Evolutionary conservation across 2,888 invertebrate species (phyloP).

Genomic region (Hermodice carunculata): DNA sequence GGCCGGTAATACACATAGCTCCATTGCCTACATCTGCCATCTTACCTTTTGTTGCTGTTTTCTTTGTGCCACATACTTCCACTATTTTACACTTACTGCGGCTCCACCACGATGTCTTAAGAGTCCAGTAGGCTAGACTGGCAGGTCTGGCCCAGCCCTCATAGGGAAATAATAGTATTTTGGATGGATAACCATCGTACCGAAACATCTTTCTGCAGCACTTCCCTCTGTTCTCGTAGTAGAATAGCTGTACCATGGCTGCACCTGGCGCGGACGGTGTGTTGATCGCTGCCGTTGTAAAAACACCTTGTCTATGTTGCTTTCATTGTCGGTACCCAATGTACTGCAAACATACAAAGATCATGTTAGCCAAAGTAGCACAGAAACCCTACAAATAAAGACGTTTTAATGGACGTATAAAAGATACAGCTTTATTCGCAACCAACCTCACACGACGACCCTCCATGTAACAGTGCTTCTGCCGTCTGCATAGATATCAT

Average conservation of each 20-base stretch:
- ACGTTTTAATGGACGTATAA: too few relatives aligned
- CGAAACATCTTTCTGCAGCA: conserved; percentile 85
- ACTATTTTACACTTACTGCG: conserved; percentile 86
- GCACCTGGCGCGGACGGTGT: too few relatives aligned
- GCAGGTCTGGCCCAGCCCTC: conserved; percentile 92
- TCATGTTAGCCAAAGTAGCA: too few relatives aligned
- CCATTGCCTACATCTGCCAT: conserved; percentile 85
- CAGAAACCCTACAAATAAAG: too few relatives aligned
- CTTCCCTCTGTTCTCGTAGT: conserved; percentile 84
- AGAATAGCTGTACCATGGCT: conserved; percentile 79
- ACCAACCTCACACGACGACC: too few relatives aligned
- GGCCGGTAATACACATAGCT: conserved; percentile 85
- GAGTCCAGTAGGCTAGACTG: conserved; percentile 87
- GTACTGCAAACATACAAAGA: too few relatives aligned
- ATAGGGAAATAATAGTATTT: conserved; percentile 87
- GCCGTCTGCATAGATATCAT: too few relatives aligned
- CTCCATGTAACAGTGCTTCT: too few relatives aligned
- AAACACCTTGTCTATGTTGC: too few relatives aligned
- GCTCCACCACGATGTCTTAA: conserved; percentile 90
- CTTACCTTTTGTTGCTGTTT: conserved; percentile 82
- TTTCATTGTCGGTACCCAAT: too few relatives aligned
- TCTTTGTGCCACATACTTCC: conserved; percentile 84
- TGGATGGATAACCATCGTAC: conserved; percentile 86
- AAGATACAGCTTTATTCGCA: too few relatives aligned
- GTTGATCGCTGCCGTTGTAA: too few relatives aligned